Conservation (phyloP, 2,888 invertebrate species). For the Epistrophe eligans region DNA sequence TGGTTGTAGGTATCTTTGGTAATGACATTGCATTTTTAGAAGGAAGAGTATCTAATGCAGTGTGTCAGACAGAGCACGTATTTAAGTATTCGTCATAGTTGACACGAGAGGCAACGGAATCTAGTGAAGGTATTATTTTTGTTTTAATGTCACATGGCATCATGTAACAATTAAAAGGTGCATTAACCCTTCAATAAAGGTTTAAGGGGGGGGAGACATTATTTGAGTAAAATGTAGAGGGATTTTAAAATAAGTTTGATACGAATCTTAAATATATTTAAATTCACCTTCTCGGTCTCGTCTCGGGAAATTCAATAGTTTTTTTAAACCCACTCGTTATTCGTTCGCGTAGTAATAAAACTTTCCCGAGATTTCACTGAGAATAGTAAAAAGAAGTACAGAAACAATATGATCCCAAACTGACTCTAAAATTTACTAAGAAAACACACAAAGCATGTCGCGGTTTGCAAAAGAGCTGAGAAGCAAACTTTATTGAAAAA, state of each 20-base stretch:
- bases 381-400: too few species aligned
- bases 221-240: background rate
- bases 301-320: too few species aligned
- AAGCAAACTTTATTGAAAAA: conserved; percentile 29
- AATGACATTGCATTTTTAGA: conserved; percentile 61
- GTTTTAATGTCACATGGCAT: conserved; percentile 15
- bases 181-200: conserved; percentile 10
- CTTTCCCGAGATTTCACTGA: too few species aligned
- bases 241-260: too few species aligned
- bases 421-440: background rate
- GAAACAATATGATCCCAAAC: background rate
- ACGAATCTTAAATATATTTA: too few species aligned
- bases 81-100: background rate
- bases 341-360: too few species aligned
- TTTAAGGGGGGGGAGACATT: background rate
- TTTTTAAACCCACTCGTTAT: too few species aligned
- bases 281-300: too few species aligned
- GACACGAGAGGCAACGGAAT: conserved; percentile 51
- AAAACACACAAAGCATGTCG: background rate
- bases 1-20: background rate
- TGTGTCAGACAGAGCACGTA: conserved; percentile 22
- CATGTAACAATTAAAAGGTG: conserved; percentile 59
- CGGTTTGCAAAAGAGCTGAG: conserved; percentile 24
- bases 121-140: conserved; percentile 45
- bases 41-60: conserved; percentile 9